These are phyloP conservation scores for Istiophorus platypterus DNA, from an alignment of 2,113 vertebrate species.

Conservation along the genomic window DNA sequence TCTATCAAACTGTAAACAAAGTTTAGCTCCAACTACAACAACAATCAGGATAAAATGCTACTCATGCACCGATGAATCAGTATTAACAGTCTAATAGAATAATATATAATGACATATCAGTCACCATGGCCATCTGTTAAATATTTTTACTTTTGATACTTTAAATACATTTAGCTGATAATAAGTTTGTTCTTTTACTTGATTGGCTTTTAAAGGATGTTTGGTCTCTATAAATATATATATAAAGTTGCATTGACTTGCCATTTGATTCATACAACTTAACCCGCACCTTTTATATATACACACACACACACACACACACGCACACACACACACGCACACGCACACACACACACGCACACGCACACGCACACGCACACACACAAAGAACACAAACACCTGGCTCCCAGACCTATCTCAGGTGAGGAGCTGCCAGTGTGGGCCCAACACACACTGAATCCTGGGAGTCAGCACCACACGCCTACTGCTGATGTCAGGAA, in stretches of 20 bases:
- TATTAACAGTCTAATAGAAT: background rate
- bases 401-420: conserved; percentile 30
- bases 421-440: conserved; percentile 47
- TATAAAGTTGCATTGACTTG: background rate
- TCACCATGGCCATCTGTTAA: too few relatives aligned
- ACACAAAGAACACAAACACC: conserved; percentile 28
- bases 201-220: background rate
- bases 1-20: background rate
- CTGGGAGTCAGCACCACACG: conserved; percentile 67
- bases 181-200: background rate
- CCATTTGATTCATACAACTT: conserved; percentile 2
- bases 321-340: background rate
- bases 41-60: background rate
- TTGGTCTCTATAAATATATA: background rate
- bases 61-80: background rate
- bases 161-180: too few relatives aligned
- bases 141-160: too few relatives aligned
- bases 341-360: background rate
- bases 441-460: conserved; percentile 51
- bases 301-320: background rate
- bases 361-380: background rate
- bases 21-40: background rate
- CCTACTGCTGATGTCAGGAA: conserved; percentile 73
- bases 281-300: background rate
- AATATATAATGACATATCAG: too few relatives aligned